These are phyloP conservation scores for Trachelipus rathkii DNA, from an alignment of 1,140 invertebrate genomes.

Conservation along the genomic window DNA sequence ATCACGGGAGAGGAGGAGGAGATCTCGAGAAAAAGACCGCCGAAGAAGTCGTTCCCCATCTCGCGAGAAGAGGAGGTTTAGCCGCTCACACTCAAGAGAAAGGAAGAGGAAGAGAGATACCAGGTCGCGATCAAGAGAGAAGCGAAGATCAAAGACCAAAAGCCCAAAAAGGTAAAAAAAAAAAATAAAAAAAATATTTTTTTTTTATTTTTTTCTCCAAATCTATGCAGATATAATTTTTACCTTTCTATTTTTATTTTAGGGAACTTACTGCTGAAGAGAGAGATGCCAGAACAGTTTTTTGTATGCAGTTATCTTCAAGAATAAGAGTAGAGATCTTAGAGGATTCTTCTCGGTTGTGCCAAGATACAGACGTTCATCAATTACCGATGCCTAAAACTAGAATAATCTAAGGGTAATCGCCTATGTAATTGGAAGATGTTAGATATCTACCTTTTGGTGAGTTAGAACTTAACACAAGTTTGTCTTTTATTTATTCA, in stretches of 20 bases:
- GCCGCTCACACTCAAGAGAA: conserved; percentile 24
- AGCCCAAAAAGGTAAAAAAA: neutral
- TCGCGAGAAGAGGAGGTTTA: neutral
- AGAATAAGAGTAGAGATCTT: conserved; percentile 89
- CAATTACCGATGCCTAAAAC: conserved; percentile 99
- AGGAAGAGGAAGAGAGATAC: conserved; percentile 30
- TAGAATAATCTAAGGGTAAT: conserved; percentile 97
- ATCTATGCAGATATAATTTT: neutral
- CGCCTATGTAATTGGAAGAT: conserved; percentile 98
- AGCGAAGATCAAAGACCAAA: neutral
- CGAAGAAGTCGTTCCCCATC: conserved; percentile 27
- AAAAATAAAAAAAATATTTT: too few relatives aligned
- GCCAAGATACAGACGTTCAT: conserved; percentile 97
- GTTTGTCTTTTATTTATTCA: too few relatives aligned
- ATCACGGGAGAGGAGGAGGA: conserved; percentile 16
- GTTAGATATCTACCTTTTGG: conserved; percentile 92
- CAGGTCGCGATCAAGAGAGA: conserved; percentile 30
- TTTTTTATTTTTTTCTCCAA: neutral
- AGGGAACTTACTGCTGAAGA: conserved; percentile 91
- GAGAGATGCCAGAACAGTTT: conserved; percentile 94
- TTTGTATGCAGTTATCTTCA: conserved; percentile 95
- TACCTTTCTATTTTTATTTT: too few relatives aligned
- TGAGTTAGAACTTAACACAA: conserved; percentile 54
- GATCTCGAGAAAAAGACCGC: conserved; percentile 29
- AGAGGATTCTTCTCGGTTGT: conserved; percentile 98